Evolutionary conservation across 2,888 invertebrate species (phyloP).

Genomic region (Hecatera dysodea): DNA sequence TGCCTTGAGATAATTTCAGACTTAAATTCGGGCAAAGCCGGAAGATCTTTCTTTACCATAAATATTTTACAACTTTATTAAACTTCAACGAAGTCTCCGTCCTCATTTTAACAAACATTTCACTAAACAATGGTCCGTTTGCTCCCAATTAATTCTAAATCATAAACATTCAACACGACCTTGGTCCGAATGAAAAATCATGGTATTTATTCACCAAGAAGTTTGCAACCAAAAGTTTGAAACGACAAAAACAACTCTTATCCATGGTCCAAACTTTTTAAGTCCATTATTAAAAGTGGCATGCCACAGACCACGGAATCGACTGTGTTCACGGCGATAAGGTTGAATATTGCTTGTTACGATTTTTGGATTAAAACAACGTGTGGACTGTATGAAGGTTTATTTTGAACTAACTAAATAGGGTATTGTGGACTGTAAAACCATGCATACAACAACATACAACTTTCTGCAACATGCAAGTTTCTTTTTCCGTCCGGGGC

Average conservation of each 20-base stretch:
- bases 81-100: not conserved
- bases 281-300: slow-evolving; percentile 51
- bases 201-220: slow-evolving; percentile 38
- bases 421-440: too few species aligned
- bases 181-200: slow-evolving; percentile 18
- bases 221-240: slow-evolving; percentile 27
- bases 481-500: too few species aligned
- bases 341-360: too few species aligned
- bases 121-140: not conserved
- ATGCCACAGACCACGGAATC: not conserved
- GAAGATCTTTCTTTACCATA: not conserved
- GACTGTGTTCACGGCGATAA: not conserved
- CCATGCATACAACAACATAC: too few species aligned
- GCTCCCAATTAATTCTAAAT: not conserved
- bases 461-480: too few species aligned
- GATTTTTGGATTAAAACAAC: too few species aligned
- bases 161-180: slow-evolving; percentile 20
- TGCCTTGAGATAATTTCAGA: too few species aligned
- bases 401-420: too few species aligned
- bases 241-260: slow-evolving; percentile 39
- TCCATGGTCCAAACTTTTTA: slow-evolving; percentile 43
- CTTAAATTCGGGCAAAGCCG: too few species aligned
- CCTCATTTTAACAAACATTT: slow-evolving; percentile 21
- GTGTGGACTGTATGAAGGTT: too few species aligned
- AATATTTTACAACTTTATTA: not conserved